Conservation (phyloP, 2,797 vertebrate species). For the Anguilla marmorata region DNA sequence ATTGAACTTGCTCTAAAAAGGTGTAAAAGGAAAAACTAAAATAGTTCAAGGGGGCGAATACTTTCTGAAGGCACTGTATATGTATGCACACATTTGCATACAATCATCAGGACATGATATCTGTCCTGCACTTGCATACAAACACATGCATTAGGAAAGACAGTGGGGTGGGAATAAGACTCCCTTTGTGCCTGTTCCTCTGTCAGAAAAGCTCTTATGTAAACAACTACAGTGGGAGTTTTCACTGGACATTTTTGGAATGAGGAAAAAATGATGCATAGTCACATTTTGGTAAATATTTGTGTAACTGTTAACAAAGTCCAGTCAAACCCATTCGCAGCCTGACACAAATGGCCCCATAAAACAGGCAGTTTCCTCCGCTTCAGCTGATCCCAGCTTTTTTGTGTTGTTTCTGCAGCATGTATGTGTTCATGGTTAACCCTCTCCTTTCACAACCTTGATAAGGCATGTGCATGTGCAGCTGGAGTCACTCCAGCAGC, state of each 20-base stretch:
- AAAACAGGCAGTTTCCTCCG: neutral
- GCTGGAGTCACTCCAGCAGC: neutral
- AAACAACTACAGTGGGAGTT: neutral
- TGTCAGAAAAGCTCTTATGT: neutral
- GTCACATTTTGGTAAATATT: constrained; percentile 13
- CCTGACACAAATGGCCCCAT: neutral
- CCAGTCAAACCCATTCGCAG: constrained; percentile 2
- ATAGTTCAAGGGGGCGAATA: no score
- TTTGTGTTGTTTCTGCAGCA: neutral
- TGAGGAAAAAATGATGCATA: neutral
- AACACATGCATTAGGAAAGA: neutral
- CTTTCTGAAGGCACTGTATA: neutral
- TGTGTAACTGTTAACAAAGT: constrained; percentile 15
- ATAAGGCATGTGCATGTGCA: neutral
- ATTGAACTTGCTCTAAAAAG: neutral
- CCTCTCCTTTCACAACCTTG: neutral
- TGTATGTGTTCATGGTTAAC: neutral
- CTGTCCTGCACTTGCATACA: neutral
- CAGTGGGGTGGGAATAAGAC: neutral
- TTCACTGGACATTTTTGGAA: constrained; percentile 7
- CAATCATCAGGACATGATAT: neutral
- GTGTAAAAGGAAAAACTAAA: no score
- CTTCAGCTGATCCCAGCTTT: neutral
- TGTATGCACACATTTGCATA: neutral
- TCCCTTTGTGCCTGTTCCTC: neutral